Conservation (phyloP, 1,140 invertebrate species). For the Nymphalis io region DNA sequence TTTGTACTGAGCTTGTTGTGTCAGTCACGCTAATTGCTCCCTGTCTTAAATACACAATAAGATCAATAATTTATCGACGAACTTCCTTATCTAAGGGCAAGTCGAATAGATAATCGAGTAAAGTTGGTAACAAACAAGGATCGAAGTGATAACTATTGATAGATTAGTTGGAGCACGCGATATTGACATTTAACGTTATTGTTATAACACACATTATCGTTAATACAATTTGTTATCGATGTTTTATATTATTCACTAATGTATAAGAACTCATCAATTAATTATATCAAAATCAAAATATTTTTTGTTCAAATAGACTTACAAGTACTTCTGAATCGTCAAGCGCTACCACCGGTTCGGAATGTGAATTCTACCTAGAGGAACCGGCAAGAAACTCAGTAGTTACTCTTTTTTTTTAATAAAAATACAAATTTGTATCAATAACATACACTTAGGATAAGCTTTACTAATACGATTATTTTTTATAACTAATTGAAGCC, state of each 20-base stretch:
- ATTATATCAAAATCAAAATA: neutral
- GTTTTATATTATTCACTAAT: neutral
- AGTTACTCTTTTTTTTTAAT: too few relatives aligned
- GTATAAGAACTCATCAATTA: neutral
- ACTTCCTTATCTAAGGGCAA: constrained; percentile 9
- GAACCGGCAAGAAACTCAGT: too few relatives aligned
- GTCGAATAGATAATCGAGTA: constrained; percentile 6
- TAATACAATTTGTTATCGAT: constrained; percentile 3
- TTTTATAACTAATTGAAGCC: too few relatives aligned
- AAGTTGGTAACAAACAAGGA: constrained; percentile 11
- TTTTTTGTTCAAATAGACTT: too few relatives aligned
- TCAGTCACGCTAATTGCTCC: constrained; percentile 1
- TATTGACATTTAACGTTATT: constrained; percentile 17
- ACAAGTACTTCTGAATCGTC: too few relatives aligned
- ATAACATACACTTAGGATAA: too few relatives aligned
- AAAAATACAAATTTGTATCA: too few relatives aligned
- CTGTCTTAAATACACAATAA: neutral
- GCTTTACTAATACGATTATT: too few relatives aligned
- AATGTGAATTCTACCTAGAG: too few relatives aligned
- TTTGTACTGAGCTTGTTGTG: neutral
- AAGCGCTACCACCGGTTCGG: too few relatives aligned
- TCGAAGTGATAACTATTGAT: constrained; percentile 20
- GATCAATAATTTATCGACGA: constrained; percentile 8
- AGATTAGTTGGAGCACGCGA: neutral
- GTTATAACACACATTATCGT: neutral